Base-by-base conservation (phyloP, 2,113 vertebrate genomes). In the Otocyon megalotis region DNA sequence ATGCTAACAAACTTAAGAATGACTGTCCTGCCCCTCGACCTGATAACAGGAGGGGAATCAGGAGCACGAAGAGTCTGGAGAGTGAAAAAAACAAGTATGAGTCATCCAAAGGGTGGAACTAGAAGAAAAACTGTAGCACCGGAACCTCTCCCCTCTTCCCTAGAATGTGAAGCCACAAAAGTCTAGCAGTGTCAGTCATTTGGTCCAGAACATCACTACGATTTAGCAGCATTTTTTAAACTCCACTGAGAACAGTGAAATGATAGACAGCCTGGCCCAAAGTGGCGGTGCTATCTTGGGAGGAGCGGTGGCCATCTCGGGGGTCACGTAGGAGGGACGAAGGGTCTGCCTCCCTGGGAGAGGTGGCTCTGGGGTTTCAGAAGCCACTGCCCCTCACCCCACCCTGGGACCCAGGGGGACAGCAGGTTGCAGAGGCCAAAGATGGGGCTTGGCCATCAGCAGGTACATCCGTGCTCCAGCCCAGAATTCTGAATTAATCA, bases 401-500 rank as follows among this genome's bases (percentile, higher is more conserved):
- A 32, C 82, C 58, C 35, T 30, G 65, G 93, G 96, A 94, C 85
- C 43, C 53, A 24, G n/a, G 58, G 22, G 77, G 79, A 32, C 7
- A 72, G 35, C 20, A 43, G 16, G 58, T 24, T 4, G 53, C 87
- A 63, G 53, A 76, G 91, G 60, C 85, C 37, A 83, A 63, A 93
- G 86, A 94, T 11, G 16, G 65, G 48, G 82, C 85, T 9, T 10
- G 43, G 94, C 92, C 69, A 83, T 32, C 53, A 14, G 77, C 88
- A 86, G 89, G 80, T 77, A 50, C 2, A 0, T 26, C 58, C 3
- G 54, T 32, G 22, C 24, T 53, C 84, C 10, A 63, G 95, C 90
- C 71, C 9, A 3, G 88, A 93, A 83, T 96, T 84, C 37, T 30
- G 90, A 96, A 97, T 96, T 96, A 95, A 97, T 98, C 94, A 95